Evolutionary conservation across 2,888 invertebrate genomes (phyloP).

Genomic region (Petrolisthes cinctipes): DNA sequence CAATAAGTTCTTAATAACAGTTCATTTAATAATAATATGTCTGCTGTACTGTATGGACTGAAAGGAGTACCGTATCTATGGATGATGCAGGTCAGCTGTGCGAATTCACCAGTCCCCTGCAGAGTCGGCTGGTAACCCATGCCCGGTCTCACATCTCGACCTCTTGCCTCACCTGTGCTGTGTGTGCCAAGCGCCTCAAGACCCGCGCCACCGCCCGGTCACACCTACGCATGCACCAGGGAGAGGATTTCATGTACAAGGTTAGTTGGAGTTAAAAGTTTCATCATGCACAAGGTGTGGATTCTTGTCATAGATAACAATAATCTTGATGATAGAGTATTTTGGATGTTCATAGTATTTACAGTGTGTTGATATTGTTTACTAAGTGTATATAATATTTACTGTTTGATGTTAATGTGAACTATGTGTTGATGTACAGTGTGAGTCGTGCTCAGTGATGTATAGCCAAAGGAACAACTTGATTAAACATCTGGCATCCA

Average conservation of each 20-base stretch:
- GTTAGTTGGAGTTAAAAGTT: background rate
- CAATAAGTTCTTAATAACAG: too few relatives aligned
- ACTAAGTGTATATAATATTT: too few relatives aligned
- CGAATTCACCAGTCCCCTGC: conserved; percentile 34
- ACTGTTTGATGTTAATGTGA: too few relatives aligned
- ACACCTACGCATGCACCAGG: conserved; percentile 39
- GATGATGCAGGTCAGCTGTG: conserved; percentile 41
- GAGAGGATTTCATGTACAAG: conserved; percentile 48
- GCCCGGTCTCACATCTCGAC: conserved; percentile 33
- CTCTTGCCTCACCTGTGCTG: conserved; percentile 20
- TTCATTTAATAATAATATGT: too few relatives aligned
- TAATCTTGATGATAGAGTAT: too few relatives aligned
- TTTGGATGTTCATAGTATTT: too few relatives aligned
- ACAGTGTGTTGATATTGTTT: too few relatives aligned
- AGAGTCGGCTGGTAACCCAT: conserved; percentile 41
- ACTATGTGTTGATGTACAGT: background rate
- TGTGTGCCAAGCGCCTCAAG: conserved; percentile 55
- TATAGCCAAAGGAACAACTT: conserved; percentile 67
- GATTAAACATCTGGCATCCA: conserved; percentile 67
- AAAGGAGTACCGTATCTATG: too few relatives aligned
- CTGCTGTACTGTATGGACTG: too few relatives aligned
- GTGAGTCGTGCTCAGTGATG: conserved; percentile 65
- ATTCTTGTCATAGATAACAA: too few relatives aligned
- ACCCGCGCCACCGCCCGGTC: conserved; percentile 41
- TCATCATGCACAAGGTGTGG: background rate